Percentiles rank a stretch among this genome's conserved stretches.
phyloP scores from a whole-genome alignment of 2,888 invertebrate species.

The Leptodirus hochenwartii region DNA sequence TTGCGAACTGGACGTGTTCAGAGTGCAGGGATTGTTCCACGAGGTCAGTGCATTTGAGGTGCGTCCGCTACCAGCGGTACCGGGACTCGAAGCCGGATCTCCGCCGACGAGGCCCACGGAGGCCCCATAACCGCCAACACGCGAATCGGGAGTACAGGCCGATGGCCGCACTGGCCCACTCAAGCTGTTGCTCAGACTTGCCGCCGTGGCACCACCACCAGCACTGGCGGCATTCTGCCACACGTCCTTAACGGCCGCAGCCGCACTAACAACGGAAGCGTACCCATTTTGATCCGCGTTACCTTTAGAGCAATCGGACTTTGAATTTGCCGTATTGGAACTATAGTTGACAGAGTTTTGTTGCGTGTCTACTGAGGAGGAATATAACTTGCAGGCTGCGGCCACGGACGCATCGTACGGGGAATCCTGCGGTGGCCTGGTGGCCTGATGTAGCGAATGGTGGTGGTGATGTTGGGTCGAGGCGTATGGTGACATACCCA shows the following conservation, averaged over 20 bases:
- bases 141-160: constrained; percentile 77
- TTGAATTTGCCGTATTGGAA: constrained; percentile 36
- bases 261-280: constrained; percentile 52
- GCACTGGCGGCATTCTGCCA: constrained; percentile 53
- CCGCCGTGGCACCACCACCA: constrained; percentile 42
- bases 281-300: constrained; percentile 39
- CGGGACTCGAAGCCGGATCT: constrained; percentile 57
- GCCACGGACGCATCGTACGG: constrained; percentile 84
- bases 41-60: constrained; percentile 43
- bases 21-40: constrained; percentile 78
- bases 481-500: constrained; percentile 73
- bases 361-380: constrained; percentile 41
- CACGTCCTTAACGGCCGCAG: constrained; percentile 40
- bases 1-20: constrained; percentile 65
- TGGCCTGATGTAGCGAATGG: constrained; percentile 54
- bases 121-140: constrained; percentile 50
- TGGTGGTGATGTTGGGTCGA: constrained; percentile 49
- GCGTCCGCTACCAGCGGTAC: constrained; percentile 36
- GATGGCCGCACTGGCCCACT: constrained; percentile 60
- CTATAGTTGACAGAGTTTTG: constrained; percentile 37
- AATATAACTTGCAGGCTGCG: constrained; percentile 64
- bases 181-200: constrained; percentile 28
- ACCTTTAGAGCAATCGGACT: constrained; percentile 62
- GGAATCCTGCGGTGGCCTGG: constrained; percentile 72
- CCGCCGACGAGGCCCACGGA: constrained; percentile 53